Conservation (phyloP, 2,113 vertebrate species). For the Podocnemis expansa region DNA sequence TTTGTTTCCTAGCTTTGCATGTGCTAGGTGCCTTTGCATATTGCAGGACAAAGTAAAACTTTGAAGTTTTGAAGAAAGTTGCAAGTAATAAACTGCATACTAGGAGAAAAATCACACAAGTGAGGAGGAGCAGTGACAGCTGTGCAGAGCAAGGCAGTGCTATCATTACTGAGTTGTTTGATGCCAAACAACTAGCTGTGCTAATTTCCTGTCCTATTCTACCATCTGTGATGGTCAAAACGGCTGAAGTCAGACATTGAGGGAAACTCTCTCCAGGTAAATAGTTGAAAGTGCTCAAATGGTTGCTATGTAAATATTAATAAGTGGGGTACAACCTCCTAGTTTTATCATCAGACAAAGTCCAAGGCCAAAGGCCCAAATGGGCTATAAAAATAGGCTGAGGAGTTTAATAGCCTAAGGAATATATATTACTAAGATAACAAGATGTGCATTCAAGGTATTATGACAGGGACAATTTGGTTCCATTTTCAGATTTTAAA, state of each 20-base stretch:
- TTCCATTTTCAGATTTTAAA: slow-evolving; percentile 67
- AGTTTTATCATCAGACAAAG: slow-evolving; percentile 53
- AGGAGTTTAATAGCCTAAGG: slow-evolving; percentile 70
- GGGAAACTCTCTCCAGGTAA: not conserved
- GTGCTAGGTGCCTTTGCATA: not conserved
- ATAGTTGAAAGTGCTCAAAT: slow-evolving; percentile 52
- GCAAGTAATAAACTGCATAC: slow-evolving; percentile 37
- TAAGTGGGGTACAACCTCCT: slow-evolving; percentile 53
- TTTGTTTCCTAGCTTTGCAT: slow-evolving; percentile 47
- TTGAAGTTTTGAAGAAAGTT: slow-evolving; percentile 53
- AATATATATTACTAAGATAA: slow-evolving; percentile 66
- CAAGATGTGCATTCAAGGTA: slow-evolving; percentile 69
- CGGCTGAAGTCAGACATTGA: not conserved
- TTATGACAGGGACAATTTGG: slow-evolving; percentile 71
- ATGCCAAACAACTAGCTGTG: not conserved
- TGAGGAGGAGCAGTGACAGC: not conserved
- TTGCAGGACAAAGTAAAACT: slow-evolving; percentile 26
- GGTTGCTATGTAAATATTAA: slow-evolving; percentile 59
- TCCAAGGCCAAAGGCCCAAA: slow-evolving; percentile 69
- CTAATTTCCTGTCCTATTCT: not conserved
- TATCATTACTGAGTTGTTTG: not conserved
- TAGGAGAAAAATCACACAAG: slow-evolving; percentile 2
- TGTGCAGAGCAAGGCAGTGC: rapidly evolving
- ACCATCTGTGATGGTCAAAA: not conserved
- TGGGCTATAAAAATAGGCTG: slow-evolving; percentile 66